Base-by-base conservation (phyloP, 1,140 invertebrate species). In the Ceratosolen solmsi region DNA sequence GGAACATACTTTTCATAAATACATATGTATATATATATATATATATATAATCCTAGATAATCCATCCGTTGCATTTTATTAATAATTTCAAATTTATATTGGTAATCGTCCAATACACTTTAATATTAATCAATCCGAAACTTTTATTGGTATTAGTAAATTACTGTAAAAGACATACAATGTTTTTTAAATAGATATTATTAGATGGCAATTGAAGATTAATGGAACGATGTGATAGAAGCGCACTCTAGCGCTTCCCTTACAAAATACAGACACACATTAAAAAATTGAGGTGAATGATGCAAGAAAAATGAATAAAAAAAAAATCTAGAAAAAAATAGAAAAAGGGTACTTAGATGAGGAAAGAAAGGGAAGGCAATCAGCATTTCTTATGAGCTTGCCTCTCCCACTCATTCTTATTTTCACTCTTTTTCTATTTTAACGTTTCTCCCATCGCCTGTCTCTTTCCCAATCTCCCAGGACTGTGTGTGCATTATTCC, bases 321-420 rank as follows among this genome's bases (percentile, higher is more conserved):
- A 71, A 56, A 65, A 13, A 49, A 9, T 36, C 17, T 8, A 15
- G 46, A 33, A 51, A 70, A 56, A 7, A 60, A 8, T 58, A 84
- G 49, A 56, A 73, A 27, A 60, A 77, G 36, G 36, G 46, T 79
- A 79, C 74, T 79, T 80, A 56, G 36, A 73, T 38, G 82, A 77
- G 80, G 60, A 58, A 78, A 77, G 65, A 70, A 72, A 33, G 41
- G 54, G 56, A 63, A 83, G 79, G 75, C 81, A 82, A 82, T 82
- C 60, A 79, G 81, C 68, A 78, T 78, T 82, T 82, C 81, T 58
- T 79, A 82, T 79, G 65, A 79, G 81, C 79, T 72, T 78, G 58
- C 51, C 22, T 54, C 54, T 83, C 51, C 36, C 41, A 20, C 33
- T 68, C 51, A 0, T 68, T 65, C 2, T 65, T 30, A 68, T 78